Conservation (phyloP, 2,113 vertebrate genomes). For the Podilymbus podiceps region DNA sequence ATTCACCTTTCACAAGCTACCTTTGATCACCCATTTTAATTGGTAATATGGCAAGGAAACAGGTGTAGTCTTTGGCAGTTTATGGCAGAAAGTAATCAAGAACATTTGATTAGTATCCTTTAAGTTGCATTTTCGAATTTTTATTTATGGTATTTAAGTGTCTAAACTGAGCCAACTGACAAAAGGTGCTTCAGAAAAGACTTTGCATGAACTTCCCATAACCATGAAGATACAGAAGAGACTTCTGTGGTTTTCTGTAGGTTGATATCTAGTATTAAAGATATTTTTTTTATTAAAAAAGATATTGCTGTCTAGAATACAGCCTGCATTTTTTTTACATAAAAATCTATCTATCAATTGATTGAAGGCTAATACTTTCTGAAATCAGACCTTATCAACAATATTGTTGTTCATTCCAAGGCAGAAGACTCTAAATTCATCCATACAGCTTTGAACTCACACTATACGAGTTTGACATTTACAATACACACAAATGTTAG, state of each 20-base stretch:
- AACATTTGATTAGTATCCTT: not conserved
- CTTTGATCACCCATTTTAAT: not conserved
- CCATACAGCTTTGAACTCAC: not conserved
- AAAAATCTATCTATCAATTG: not conserved
- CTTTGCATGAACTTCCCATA: not conserved
- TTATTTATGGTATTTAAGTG: not conserved
- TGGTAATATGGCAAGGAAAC: fast-evolving
- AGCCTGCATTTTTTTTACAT: not conserved
- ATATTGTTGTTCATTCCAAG: not conserved
- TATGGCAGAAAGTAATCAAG: not conserved
- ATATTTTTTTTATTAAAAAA: not conserved
- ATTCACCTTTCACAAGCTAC: not conserved
- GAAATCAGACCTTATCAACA: not conserved
- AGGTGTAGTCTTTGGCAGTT: not conserved
- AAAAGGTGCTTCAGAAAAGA: not conserved
- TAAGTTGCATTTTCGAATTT: not conserved
- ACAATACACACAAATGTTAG: fast-evolving
- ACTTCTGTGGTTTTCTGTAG: not conserved
- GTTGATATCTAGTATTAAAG: not conserved
- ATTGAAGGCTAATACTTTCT: not conserved
- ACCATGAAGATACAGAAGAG: not conserved
- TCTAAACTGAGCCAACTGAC: not conserved
- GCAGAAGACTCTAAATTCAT: not conserved
- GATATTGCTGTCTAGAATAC: not conserved
- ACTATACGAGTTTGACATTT: not conserved